These are phyloP conservation scores for Calephelis nemesis DNA, from an alignment of 1,140 invertebrate species.

Conservation along the genomic window DNA sequence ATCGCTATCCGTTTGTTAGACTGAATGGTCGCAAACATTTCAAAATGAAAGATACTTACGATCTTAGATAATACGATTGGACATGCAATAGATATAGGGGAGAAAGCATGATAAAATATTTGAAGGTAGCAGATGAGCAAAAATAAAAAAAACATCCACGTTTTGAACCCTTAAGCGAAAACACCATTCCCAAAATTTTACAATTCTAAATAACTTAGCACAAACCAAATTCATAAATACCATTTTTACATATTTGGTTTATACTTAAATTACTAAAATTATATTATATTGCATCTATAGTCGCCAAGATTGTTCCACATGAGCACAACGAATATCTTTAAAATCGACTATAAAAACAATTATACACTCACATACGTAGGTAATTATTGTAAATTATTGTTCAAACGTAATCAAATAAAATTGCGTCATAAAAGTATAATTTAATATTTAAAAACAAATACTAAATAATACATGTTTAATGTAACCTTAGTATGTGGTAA, in stretches of 20 bases:
- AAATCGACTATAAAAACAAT: too few relatives aligned
- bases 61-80: constrained; percentile 25
- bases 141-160: constrained; percentile 6
- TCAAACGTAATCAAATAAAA: too few relatives aligned
- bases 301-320: neutral
- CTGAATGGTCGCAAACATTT: too few relatives aligned
- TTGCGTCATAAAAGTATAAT: too few relatives aligned
- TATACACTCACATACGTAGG: too few relatives aligned
- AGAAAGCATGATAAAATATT: constrained; percentile 31
- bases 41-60: neutral
- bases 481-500: too few relatives aligned
- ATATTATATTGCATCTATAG: neutral
- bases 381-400: too few relatives aligned
- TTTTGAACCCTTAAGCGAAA: constrained; percentile 5
- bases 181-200: constrained; percentile 21
- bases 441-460: too few relatives aligned
- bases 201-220: neutral
- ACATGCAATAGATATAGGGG: constrained; percentile 32
- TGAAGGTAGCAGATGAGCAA: constrained; percentile 9
- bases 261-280: neutral
- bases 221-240: neutral
- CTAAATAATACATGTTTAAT: too few relatives aligned
- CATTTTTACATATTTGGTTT: constrained; percentile 2
- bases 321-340: too few relatives aligned
- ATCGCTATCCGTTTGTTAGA: too few relatives aligned